Conservation (phyloP, 2,888 invertebrate genomes). For the Atethmia centrago region DNA sequence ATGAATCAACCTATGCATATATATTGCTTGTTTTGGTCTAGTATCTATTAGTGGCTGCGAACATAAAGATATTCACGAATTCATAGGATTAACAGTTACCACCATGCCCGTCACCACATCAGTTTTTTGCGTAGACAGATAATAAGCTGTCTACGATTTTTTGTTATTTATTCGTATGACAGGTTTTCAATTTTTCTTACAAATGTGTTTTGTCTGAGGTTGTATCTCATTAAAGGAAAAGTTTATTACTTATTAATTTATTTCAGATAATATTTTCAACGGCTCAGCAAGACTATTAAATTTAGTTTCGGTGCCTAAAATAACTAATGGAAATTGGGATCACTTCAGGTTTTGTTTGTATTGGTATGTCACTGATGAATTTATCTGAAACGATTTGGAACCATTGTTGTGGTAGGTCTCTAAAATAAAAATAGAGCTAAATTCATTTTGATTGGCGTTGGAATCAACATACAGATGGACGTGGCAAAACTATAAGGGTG, state of each 20-base stretch:
- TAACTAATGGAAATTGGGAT: neutral
- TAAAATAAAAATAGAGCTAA: neutral
- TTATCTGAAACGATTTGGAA: neutral
- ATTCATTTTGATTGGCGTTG: neutral
- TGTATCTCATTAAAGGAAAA: neutral
- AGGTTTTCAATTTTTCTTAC: neutral
- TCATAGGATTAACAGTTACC: neutral
- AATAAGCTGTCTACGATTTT: too few species aligned
- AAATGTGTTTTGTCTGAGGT: neutral
- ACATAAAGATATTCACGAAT: slow-evolving; percentile 8
- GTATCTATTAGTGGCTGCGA: slow-evolving; percentile 1
- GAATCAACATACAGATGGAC: neutral
- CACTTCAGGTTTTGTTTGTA: neutral
- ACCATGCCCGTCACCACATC: neutral
- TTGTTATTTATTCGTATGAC: neutral
- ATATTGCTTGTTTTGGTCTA: slow-evolving; percentile 42
- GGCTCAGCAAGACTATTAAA: neutral
- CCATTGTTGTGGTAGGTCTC: too few species aligned
- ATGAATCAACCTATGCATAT: slow-evolving; percentile 61
- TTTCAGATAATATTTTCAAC: neutral
- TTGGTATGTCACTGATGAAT: neutral
- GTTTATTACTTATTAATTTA: neutral
- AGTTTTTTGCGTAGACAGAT: too few species aligned
- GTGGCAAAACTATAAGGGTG: neutral
- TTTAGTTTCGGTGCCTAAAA: neutral